A percentile compares a stretch with the other conserved stretches of the same genome.
Evolutionary conservation across 2,888 invertebrate genomes (phyloP).

Genomic region (Andrena trimmerana): DNA sequence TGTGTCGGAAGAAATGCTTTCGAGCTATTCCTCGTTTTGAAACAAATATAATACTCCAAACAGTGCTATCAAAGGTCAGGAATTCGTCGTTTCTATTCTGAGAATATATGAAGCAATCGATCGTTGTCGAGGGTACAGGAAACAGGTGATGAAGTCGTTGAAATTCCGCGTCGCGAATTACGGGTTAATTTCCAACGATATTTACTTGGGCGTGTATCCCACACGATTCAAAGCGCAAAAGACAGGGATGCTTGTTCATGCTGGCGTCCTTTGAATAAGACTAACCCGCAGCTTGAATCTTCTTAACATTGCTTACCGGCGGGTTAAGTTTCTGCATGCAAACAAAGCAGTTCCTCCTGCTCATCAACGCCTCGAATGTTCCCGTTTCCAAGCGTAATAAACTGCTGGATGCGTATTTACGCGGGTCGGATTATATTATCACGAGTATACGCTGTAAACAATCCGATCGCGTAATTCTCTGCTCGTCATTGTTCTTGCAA

Average conservation of each 20-base stretch:
- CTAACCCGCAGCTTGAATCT: constrained; percentile 69
- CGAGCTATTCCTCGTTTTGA: too few species aligned
- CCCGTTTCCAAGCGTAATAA: constrained; percentile 62
- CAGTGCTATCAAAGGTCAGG: too few species aligned
- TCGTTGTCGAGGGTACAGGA: neutral
- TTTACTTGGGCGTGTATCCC: constrained; percentile 33
- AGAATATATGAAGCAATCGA: neutral
- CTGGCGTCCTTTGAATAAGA: constrained; percentile 60
- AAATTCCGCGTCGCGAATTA: constrained; percentile 28
- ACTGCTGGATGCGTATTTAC: constrained; percentile 60
- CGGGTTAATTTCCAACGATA: constrained; percentile 38
- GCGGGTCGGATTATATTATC: constrained; percentile 46
- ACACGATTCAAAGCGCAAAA: constrained; percentile 30
- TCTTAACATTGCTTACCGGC: constrained; percentile 71
- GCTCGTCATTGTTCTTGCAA: neutral
- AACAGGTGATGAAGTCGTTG: constrained; percentile 1
- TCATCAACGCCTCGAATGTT: constrained; percentile 64
- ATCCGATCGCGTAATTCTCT: constrained; percentile 18
- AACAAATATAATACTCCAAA: too few species aligned
- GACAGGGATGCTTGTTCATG: constrained; percentile 18
- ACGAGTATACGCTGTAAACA: constrained; percentile 32
- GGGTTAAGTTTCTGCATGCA: constrained; percentile 70
- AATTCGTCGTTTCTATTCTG: neutral
- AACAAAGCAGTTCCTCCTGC: constrained; percentile 67
- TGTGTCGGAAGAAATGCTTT: too few species aligned